Conservation (phyloP, 2,888 invertebrate genomes). For the Meliscaeva auricollis region DNA sequence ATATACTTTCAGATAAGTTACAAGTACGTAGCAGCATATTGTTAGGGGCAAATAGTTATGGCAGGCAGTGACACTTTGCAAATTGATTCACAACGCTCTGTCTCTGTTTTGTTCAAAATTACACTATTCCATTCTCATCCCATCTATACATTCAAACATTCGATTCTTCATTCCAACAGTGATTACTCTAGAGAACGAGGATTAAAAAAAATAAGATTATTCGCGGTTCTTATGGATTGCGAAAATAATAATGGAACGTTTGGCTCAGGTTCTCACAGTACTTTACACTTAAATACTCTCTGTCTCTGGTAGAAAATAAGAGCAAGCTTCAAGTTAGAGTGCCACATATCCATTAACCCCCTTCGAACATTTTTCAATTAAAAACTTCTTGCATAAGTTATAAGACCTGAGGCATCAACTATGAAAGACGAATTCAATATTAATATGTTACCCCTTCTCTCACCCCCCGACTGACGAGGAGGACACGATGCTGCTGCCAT, state of each 20-base stretch:
- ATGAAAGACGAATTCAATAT: conserved; percentile 73
- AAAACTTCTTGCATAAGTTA: conserved; percentile 76
- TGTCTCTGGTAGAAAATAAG: conserved; percentile 10
- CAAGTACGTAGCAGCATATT: conserved; percentile 21
- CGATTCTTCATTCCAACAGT: conserved; percentile 29
- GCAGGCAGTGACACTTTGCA: conserved; percentile 71
- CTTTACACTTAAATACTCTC: conserved; percentile 52
- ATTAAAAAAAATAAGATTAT: conserved; percentile 70
- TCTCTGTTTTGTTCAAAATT: conserved; percentile 9
- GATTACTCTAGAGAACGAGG: conserved; percentile 45
- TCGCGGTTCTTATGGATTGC: conserved; percentile 68
- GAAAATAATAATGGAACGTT: conserved; percentile 69
- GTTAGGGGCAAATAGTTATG: conserved; percentile 52
- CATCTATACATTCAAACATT: conserved; percentile 12
- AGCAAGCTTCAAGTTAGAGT: conserved; percentile 56
- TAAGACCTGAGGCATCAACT: conserved; percentile 69
- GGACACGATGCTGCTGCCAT: neutral
- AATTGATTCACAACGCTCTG: conserved; percentile 67
- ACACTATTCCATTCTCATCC: conserved; percentile 17
- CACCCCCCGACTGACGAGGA: neutral
- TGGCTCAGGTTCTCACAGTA: conserved; percentile 71
- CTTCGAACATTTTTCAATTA: conserved; percentile 74
- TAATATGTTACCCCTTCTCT: conserved; percentile 63
- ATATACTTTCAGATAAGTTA: neutral
- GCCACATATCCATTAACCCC: conserved; percentile 70